phyloP scores from a whole-genome alignment of 2,113 vertebrate genomes.

The Romanogobio albipinnatus region DNA sequence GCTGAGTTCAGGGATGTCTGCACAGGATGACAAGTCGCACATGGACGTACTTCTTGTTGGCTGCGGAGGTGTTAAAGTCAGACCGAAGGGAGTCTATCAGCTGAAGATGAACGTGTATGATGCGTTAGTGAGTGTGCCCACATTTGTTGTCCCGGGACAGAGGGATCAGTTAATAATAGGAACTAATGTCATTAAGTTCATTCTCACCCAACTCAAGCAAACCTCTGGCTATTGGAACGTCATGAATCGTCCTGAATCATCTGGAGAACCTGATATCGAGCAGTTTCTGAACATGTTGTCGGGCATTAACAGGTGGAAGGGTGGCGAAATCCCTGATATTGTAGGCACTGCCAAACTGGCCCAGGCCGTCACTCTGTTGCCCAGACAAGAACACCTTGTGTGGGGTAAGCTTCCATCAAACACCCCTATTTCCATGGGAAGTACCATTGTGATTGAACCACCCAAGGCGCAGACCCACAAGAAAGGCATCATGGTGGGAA shows the following conservation, averaged over 20 bases:
- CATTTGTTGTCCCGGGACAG: constrained; percentile 8
- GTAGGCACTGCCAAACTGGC: no score
- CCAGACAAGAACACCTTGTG: no score
- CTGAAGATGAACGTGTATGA: constrained; percentile 43
- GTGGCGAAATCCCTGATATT: background rate
- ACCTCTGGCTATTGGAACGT: constrained; percentile 15
- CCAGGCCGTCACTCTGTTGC: no score
- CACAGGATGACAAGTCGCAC: no score
- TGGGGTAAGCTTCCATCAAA: no score
- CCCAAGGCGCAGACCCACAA: no score
- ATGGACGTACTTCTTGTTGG: no score
- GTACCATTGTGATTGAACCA: no score
- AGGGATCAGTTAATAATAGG: constrained; percentile 28
- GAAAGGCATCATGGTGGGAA: no score
- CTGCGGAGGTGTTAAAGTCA: no score
- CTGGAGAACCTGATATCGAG: constrained; percentile 9
- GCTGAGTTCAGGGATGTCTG: background rate
- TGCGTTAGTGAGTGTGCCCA: background rate
- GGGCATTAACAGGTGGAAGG: constrained; percentile 28
- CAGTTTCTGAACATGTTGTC: constrained; percentile 36
- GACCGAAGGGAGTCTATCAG: no score
- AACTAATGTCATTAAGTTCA: constrained; percentile 26
- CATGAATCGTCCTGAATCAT: background rate
- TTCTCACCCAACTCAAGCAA: background rate
- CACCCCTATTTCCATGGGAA: no score